These are phyloP conservation scores for Cephus pulcher DNA, from an alignment of 2,888 invertebrate species.

Conservation along the genomic window DNA sequence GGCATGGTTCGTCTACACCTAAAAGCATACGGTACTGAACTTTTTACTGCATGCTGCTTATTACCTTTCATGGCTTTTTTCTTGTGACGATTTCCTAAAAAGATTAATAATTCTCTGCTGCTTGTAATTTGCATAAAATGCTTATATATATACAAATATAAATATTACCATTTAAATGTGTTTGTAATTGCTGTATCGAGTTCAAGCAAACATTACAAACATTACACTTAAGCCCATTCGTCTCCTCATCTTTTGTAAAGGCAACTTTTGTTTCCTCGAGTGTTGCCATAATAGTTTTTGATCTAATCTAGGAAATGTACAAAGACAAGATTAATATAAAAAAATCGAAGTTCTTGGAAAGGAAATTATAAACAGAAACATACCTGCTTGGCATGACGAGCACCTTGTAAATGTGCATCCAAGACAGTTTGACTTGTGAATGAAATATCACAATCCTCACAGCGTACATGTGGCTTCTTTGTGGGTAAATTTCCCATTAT, in stretches of 20 bases:
- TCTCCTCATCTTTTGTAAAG: constrained; percentile 60
- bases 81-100: constrained; percentile 62
- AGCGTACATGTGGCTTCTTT: constrained; percentile 64
- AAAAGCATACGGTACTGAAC: constrained; percentile 51
- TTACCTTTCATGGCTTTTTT: constrained; percentile 64
- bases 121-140: neutral
- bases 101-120: constrained; percentile 11
- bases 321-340: neutral
- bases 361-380: neutral
- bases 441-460: constrained; percentile 66
- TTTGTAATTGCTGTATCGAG: constrained; percentile 67
- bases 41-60: constrained; percentile 50
- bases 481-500: constrained; percentile 67
- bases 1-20: constrained; percentile 55
- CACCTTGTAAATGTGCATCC: constrained; percentile 66
- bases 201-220: constrained; percentile 67
- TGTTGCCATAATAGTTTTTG: constrained; percentile 61
- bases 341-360: neutral
- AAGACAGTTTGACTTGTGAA: constrained; percentile 67
- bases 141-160: constrained; percentile 1
- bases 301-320: constrained; percentile 49
- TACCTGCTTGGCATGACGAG: constrained; percentile 63
- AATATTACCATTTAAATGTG: constrained; percentile 61
- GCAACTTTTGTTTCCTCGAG: constrained; percentile 61
- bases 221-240: constrained; percentile 64